Evolutionary conservation across 2,888 invertebrate species (phyloP).

Genomic region (Nomada fucata): DNA sequence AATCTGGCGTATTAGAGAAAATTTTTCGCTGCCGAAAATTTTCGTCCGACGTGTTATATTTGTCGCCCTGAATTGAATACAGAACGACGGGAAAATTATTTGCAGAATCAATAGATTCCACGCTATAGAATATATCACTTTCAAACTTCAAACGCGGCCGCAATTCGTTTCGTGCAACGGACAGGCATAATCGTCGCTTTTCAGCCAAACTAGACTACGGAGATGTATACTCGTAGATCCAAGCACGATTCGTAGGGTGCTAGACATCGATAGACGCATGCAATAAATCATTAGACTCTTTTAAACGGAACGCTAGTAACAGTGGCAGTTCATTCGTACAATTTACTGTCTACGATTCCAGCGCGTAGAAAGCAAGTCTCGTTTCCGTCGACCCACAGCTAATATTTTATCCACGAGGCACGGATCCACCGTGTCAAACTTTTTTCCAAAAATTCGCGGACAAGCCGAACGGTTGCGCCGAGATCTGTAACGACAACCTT

Average conservation of each 20-base stretch:
- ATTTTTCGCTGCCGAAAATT: no score
- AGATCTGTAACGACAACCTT: no score
- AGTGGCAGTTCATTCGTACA: background rate
- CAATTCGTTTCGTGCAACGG: no score
- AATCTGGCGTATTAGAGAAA: no score
- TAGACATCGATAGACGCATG: background rate
- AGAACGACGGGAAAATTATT: no score
- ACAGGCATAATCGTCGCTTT: no score
- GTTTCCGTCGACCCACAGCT: conserved; percentile 2
- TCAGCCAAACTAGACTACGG: background rate
- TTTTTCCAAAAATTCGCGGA: background rate
- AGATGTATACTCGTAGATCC: background rate
- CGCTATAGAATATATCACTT: no score
- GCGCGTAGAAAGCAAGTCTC: background rate
- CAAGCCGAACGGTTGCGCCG: no score
- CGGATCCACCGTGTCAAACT: background rate
- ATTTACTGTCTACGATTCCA: background rate
- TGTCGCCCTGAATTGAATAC: no score
- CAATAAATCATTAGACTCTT: conserved; percentile 3
- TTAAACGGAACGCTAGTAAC: conserved; percentile 4
- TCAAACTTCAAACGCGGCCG: no score
- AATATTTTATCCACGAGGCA: background rate
- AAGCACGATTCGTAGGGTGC: background rate
- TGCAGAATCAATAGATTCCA: no score
- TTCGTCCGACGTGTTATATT: no score